Evolutionary conservation across 2,888 invertebrate genomes (phyloP).

Genomic region (Lasiommata megera): DNA sequence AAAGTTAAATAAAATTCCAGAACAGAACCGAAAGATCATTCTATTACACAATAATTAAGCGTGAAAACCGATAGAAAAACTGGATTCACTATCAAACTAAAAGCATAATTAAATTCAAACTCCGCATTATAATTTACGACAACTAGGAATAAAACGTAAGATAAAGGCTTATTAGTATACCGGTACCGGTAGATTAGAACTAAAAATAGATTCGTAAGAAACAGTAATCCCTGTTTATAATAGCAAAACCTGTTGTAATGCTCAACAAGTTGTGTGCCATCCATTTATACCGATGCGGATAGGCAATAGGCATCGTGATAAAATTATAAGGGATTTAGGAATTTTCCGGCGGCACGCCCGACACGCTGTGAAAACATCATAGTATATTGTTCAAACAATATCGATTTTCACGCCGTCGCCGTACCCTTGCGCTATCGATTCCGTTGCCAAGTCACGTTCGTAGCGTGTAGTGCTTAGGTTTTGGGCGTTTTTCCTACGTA

Average conservation of each 20-base stretch:
- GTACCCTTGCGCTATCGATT: slow-evolving; percentile 42
- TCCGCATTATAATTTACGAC: neutral
- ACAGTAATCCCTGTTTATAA: slow-evolving; percentile 27
- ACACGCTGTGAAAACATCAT: slow-evolving; percentile 29
- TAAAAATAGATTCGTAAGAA: slow-evolving; percentile 18
- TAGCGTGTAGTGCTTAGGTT: slow-evolving; percentile 38
- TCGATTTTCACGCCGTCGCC: slow-evolving; percentile 31
- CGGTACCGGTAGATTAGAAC: slow-evolving; percentile 5
- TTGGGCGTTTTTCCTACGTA: slow-evolving; percentile 19
- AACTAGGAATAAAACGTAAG: neutral
- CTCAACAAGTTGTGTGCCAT: slow-evolving; percentile 49
- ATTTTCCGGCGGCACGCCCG: slow-evolving; percentile 18
- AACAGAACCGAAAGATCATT: no score
- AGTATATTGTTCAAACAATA: slow-evolving; percentile 32
- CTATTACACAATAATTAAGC: no score
- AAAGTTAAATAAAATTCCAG: no score
- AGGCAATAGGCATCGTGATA: slow-evolving; percentile 10
- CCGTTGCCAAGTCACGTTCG: slow-evolving; percentile 68
- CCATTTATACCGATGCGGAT: slow-evolving; percentile 25
- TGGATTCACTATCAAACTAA: no score
- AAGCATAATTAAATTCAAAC: no score
- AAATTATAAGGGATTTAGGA: slow-evolving; percentile 29
- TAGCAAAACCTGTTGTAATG: slow-evolving; percentile 38
- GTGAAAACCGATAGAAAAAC: no score
- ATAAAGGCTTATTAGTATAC: neutral